A percentile compares a stretch with the other conserved stretches of the same genome.
phyloP scores from a whole-genome alignment of 2,113 vertebrate genomes.

The Pelvicachromis taeniatus region DNA sequence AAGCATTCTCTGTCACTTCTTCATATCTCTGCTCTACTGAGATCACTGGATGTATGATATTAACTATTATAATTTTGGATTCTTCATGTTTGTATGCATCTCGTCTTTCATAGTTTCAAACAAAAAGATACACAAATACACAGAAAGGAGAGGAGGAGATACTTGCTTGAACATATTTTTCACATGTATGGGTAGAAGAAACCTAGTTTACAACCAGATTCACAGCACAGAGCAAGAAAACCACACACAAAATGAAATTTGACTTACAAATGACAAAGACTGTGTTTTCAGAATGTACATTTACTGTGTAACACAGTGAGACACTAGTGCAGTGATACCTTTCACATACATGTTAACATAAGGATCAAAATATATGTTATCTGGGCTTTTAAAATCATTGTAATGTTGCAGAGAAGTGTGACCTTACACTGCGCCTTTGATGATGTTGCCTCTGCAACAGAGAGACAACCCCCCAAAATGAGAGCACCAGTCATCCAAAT shows the following conservation, averaged over 20 bases:
- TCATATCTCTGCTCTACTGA: background rate
- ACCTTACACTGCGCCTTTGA: background rate
- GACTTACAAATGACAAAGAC: background rate
- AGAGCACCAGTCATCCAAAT: background rate
- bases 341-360: background rate
- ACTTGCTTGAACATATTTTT: background rate
- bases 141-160: background rate
- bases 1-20: background rate
- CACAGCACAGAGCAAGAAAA: background rate
- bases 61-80: background rate
- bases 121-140: background rate
- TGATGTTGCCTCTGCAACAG: background rate
- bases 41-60: background rate
- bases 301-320: background rate
- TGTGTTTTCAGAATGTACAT: background rate
- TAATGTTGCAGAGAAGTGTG: background rate
- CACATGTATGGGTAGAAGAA: background rate
- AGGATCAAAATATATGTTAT: background rate
- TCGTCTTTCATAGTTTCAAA: background rate
- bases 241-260: background rate
- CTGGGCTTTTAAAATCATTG: background rate
- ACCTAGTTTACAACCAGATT: background rate
- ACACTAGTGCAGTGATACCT: background rate
- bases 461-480: background rate
- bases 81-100: background rate